Conservation (phyloP, 2,113 vertebrate genomes). For the Sinocyclocheilus grahami region DNA sequence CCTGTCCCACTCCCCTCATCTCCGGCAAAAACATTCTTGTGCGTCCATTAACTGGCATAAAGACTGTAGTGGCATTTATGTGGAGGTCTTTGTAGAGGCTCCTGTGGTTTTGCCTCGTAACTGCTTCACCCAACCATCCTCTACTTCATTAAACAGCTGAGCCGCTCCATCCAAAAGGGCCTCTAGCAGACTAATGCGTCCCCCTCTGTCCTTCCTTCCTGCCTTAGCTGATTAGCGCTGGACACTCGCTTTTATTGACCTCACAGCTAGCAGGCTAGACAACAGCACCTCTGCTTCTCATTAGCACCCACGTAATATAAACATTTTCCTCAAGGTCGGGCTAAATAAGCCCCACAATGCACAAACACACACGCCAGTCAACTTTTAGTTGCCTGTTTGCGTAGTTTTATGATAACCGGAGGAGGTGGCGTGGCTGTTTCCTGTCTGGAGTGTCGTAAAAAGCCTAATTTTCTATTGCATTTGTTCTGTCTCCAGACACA, state of each 20-base stretch:
- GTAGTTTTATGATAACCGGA: slow-evolving; percentile 66
- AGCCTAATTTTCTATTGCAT: slow-evolving; percentile 56
- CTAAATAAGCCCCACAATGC: slow-evolving; percentile 23
- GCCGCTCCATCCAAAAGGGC: slow-evolving; percentile 10
- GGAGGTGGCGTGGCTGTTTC: slow-evolving; percentile 53
- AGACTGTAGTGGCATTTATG: neutral
- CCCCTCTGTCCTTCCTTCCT: slow-evolving; percentile 41
- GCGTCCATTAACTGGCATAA: slow-evolving; percentile 32
- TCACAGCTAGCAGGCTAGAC: slow-evolving; percentile 35
- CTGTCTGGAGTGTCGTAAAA: slow-evolving; percentile 65
- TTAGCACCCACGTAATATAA: slow-evolving; percentile 50
- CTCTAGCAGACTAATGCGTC: neutral
- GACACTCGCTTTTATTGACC: slow-evolving; percentile 62
- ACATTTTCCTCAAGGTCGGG: slow-evolving; percentile 47
- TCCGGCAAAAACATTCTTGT: slow-evolving; percentile 30
- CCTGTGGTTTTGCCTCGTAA: slow-evolving; percentile 32
- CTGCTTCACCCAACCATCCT: slow-evolving; percentile 5
- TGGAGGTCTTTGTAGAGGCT: slow-evolving; percentile 4
- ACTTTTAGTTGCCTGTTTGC: slow-evolving; percentile 29
- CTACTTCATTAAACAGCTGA: slow-evolving; percentile 41
- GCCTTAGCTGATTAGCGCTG: slow-evolving; percentile 58
- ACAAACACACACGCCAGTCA: slow-evolving; percentile 7
- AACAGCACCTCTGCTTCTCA: slow-evolving; percentile 43
- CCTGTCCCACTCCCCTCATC: neutral
- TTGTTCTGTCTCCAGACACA: slow-evolving; percentile 60